These are phyloP conservation scores for Hemistola chrysoprasaria DNA, from an alignment of 2,888 invertebrate species.

Conservation along the genomic window DNA sequence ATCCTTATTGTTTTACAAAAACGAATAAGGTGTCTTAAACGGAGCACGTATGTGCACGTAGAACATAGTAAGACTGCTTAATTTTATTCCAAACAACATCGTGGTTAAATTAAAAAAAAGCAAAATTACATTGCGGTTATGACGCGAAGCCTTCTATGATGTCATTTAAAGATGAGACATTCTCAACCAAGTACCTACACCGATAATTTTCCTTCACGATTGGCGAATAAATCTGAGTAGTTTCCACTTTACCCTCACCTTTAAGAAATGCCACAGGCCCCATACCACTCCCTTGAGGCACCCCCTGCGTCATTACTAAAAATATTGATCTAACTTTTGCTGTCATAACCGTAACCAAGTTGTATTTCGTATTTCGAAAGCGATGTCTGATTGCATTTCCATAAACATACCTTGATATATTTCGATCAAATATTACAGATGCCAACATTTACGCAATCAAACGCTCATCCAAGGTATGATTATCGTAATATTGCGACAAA, in stretches of 20 bases:
- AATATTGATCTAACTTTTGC: slow-evolving; percentile 59
- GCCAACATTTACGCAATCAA: slow-evolving; percentile 6
- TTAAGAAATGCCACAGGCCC: slow-evolving; percentile 47
- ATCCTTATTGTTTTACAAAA: too few relatives aligned
- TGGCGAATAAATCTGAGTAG: slow-evolving; percentile 12
- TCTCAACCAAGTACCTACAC: slow-evolving; percentile 3
- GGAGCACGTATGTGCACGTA: too few relatives aligned
- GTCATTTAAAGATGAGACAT: slow-evolving; percentile 11
- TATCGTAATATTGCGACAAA: not conserved
- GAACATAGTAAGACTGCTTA: too few relatives aligned
- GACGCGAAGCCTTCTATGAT: slow-evolving; percentile 8
- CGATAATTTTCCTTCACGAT: slow-evolving; percentile 11
- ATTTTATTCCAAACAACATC: too few relatives aligned
- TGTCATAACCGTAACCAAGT: slow-evolving; percentile 39
- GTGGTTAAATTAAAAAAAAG: not conserved
- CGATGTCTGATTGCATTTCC: not conserved
- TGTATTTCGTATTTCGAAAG: slow-evolving; percentile 9
- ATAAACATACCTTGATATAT: not conserved
- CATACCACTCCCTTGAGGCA: slow-evolving; percentile 28
- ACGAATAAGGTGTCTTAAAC: too few relatives aligned
- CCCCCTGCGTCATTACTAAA: slow-evolving; percentile 40
- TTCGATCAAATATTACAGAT: not conserved
- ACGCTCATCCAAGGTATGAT: slow-evolving; percentile 5
- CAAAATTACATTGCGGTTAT: not conserved
- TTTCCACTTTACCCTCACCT: slow-evolving; percentile 19